Conservation (phyloP, 2,888 invertebrate genomes). For the Baccha elongata region DNA sequence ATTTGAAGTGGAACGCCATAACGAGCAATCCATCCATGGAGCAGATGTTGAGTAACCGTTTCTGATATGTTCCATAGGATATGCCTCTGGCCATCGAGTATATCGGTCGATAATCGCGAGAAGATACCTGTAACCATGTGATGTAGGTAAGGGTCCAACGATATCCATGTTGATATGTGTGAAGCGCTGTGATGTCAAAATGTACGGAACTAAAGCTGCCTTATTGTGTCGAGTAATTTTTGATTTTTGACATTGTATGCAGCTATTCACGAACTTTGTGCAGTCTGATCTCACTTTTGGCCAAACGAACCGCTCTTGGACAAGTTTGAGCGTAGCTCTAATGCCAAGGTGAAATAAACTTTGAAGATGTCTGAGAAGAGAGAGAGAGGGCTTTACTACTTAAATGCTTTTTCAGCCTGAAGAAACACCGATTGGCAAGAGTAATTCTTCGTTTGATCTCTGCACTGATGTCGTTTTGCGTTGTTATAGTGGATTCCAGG, state of each 20-base stretch:
- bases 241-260: constrained; percentile 8
- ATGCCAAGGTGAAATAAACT: constrained; percentile 38
- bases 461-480: too few relatives aligned
- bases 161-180: constrained; percentile 8
- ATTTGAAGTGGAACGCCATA: constrained; percentile 66
- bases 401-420: too few relatives aligned
- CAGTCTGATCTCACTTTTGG: constrained; percentile 43
- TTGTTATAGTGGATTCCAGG: too few relatives aligned
- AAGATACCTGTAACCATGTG: neutral
- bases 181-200: constrained; percentile 2
- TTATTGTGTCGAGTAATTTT: constrained; percentile 6
- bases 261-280: constrained; percentile 3
- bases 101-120: neutral
- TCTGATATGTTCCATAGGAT: constrained; percentile 32
- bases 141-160: neutral
- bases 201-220: neutral
- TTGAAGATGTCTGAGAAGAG: constrained; percentile 36
- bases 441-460: too few relatives aligned
- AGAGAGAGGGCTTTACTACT: too few relatives aligned
- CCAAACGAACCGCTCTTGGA: constrained; percentile 45
- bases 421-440: too few relatives aligned
- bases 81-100: neutral
- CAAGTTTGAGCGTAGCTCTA: constrained; percentile 21
- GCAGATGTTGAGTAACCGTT: constrained; percentile 67
- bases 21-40: constrained; percentile 78